These are phyloP conservation scores for Lucilia cuprina DNA, from an alignment of 1,140 invertebrate species.

Conservation along the genomic window DNA sequence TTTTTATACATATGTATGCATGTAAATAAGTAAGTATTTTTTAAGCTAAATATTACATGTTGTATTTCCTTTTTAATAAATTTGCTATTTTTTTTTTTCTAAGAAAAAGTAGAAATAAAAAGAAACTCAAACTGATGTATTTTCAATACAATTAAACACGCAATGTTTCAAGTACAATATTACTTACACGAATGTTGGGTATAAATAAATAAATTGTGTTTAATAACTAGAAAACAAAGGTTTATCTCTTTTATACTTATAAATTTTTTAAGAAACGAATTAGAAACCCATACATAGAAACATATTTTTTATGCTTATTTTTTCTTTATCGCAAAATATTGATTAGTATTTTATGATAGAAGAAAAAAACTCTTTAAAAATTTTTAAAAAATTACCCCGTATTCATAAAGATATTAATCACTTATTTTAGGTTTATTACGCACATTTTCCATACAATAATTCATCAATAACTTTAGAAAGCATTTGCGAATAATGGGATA, in stretches of 20 bases:
- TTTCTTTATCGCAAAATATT: background rate
- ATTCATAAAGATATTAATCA: too few species aligned
- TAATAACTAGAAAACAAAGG: background rate
- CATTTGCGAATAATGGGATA: too few species aligned
- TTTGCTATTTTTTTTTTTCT: background rate
- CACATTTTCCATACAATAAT: too few species aligned
- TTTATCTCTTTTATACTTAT: background rate
- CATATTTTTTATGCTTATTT: too few species aligned
- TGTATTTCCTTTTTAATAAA: background rate
- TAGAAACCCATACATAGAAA: too few species aligned
- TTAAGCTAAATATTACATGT: conserved; percentile 4
- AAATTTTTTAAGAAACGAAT: too few species aligned
- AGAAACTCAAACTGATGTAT: background rate
- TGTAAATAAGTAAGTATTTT: background rate
- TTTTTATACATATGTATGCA: background rate
- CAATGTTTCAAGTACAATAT: background rate
- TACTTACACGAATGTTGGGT: background rate
- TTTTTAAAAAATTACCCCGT: too few species aligned
- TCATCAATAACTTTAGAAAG: too few species aligned
- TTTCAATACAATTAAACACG: conserved; percentile 17
- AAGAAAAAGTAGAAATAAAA: background rate
- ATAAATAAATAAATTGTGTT: background rate
- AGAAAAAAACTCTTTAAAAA: too few species aligned
- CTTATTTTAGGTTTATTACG: too few species aligned
- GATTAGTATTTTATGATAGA: too few species aligned